Evolutionary conservation across 2,888 invertebrate genomes (phyloP).

Genomic region (Lysandra bellargus): DNA sequence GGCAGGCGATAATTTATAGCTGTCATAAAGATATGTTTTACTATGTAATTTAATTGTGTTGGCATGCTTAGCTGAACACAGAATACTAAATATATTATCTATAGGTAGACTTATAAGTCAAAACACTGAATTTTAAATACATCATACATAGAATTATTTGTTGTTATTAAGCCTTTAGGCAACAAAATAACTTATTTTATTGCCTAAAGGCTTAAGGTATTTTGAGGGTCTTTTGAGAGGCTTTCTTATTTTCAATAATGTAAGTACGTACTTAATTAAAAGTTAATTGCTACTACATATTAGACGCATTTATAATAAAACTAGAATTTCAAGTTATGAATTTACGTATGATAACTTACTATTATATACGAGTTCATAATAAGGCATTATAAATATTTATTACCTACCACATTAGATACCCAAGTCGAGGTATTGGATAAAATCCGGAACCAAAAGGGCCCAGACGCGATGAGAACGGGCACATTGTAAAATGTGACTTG

Average conservation of each 20-base stretch:
- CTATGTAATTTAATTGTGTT: slow-evolving; percentile 23
- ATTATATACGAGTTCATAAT: too few relatives aligned
- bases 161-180: too few relatives aligned
- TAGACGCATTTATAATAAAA: background rate
- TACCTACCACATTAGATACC: background rate
- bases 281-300: background rate
- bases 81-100: background rate
- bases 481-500: background rate
- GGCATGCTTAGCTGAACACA: slow-evolving; percentile 7
- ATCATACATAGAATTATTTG: too few relatives aligned
- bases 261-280: too few relatives aligned
- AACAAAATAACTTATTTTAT: too few relatives aligned
- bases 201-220: too few relatives aligned
- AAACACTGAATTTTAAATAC: background rate
- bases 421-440: background rate
- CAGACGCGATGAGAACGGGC: background rate
- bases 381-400: too few relatives aligned
- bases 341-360: too few relatives aligned
- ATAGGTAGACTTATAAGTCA: background rate
- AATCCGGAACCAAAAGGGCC: background rate
- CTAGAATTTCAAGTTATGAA: background rate
- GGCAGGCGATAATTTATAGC: slow-evolving; percentile 31
- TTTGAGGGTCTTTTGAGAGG: too few relatives aligned
- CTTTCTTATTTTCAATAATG: too few relatives aligned
- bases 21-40: slow-evolving; percentile 31